Percentiles rank a stretch among this genome's conserved stretches.
phyloP scores from a whole-genome alignment of 2,113 vertebrate genomes.

The Sphaerodactylus townsendi region DNA sequence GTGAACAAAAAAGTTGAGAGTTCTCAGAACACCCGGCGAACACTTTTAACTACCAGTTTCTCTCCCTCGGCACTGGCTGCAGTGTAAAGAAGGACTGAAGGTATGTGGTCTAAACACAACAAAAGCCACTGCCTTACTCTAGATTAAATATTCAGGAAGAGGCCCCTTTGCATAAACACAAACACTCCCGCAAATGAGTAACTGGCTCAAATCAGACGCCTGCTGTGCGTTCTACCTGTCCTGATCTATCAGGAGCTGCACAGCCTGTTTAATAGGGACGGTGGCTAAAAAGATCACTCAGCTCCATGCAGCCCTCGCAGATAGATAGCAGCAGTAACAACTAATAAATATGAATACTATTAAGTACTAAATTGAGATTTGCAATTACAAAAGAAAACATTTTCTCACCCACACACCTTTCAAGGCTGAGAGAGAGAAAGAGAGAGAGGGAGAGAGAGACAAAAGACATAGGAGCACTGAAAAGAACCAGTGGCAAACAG shows the following conservation, averaged over 20 bases:
- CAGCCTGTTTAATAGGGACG: conserved; percentile 67
- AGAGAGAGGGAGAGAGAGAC: conserved; percentile 51
- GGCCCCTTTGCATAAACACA: conserved; percentile 98
- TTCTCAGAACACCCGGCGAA: conserved; percentile 66
- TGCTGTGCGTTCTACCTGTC: conserved; percentile 90
- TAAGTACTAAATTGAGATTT: conserved; percentile 61
- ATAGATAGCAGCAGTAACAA: conserved; percentile 71
- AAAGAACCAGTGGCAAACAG: conserved; percentile 18
- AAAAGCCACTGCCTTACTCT: conserved; percentile 91
- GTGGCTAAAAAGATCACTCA: conserved; percentile 50
- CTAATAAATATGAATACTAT: conserved; percentile 65
- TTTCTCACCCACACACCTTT: conserved; percentile 61
- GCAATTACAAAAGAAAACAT: conserved; percentile 47
- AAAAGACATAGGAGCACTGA: conserved; percentile 27
- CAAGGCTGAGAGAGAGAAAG: conserved; percentile 57
- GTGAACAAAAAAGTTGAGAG: conserved; percentile 76
- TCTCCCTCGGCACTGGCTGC: conserved; percentile 74
- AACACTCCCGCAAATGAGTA: conserved; percentile 95
- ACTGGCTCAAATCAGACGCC: conserved; percentile 86
- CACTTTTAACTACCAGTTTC: conserved; percentile 69
- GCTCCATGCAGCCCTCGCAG: conserved; percentile 52
- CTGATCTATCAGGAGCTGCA: conserved; percentile 73
- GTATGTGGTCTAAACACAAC: conserved; percentile 98
- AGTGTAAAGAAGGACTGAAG: conserved; percentile 86
- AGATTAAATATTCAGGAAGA: conserved; percentile 98